Conservation (phyloP, 2,797 vertebrate species). For the Mycteria americana region DNA sequence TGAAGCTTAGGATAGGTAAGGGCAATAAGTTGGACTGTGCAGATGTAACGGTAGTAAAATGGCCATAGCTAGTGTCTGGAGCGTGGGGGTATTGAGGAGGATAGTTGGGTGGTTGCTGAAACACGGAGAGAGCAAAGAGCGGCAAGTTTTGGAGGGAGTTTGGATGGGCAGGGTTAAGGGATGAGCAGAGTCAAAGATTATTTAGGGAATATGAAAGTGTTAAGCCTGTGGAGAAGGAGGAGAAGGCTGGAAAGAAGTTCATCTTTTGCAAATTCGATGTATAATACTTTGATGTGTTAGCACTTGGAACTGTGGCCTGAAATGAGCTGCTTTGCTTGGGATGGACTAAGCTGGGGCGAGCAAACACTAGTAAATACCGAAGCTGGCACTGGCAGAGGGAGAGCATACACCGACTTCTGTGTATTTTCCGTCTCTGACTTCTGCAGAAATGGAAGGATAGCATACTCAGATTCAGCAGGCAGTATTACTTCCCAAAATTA, state of each 20-base stretch:
- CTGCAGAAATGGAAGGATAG: background rate
- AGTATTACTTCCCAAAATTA: background rate
- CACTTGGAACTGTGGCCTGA: background rate
- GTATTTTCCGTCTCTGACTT: background rate
- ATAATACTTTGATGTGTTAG: background rate
- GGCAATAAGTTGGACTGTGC: background rate
- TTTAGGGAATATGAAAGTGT: background rate
- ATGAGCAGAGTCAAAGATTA: background rate
- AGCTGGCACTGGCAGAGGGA: background rate
- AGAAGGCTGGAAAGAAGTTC: background rate
- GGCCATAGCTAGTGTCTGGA: background rate
- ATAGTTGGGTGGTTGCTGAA: background rate
- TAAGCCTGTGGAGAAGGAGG: background rate
- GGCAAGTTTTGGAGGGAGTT: background rate
- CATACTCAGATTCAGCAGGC: background rate
- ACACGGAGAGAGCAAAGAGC: background rate
- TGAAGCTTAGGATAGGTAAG: background rate
- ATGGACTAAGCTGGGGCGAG: background rate
- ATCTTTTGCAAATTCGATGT: background rate
- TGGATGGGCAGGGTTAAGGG: background rate
- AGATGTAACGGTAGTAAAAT: background rate
- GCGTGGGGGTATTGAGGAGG: background rate
- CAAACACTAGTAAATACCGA: background rate
- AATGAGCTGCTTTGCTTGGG: background rate
- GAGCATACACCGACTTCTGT: background rate